A percentile compares a stretch with the other conserved stretches of the same genome.
These are phyloP conservation scores for Lepeophtheirus nordmannii DNA, from an alignment of 2,888 invertebrate genomes.

Conservation along the genomic window DNA sequence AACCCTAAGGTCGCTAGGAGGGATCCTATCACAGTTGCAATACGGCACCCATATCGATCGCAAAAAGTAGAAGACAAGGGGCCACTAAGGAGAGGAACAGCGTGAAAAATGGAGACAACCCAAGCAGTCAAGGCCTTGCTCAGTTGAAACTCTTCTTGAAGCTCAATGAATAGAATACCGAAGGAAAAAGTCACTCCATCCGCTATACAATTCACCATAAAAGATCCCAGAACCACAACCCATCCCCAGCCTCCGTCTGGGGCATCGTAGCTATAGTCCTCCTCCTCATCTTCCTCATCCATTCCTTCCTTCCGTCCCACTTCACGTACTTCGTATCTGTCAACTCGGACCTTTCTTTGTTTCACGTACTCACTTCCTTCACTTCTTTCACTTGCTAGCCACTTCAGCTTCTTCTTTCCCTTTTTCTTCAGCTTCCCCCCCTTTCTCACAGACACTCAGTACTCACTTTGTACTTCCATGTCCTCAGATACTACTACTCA, in stretches of 20 bases:
- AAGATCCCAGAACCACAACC: slow-evolving; percentile 75
- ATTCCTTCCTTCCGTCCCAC: no score
- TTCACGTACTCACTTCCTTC: no score
- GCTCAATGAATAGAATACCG: slow-evolving; percentile 71
- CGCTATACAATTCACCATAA: slow-evolving; percentile 73
- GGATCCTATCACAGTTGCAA: slow-evolving; percentile 60
- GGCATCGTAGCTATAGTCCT: slow-evolving; percentile 33
- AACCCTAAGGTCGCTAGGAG: slow-evolving; percentile 59
- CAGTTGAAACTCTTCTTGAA: slow-evolving; percentile 65
- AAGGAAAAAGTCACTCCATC: slow-evolving; percentile 85
- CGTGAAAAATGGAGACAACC: slow-evolving; percentile 78
- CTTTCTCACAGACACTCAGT: no score
- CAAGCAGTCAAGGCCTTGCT: slow-evolving; percentile 73
- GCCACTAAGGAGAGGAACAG: slow-evolving; percentile 70
- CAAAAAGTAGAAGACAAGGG: slow-evolving; percentile 69
- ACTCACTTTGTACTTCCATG: no score
- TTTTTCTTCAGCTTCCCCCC: no score
- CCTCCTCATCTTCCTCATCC: neutral
- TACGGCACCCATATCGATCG: slow-evolving; percentile 64
- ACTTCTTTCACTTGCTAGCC: no score
- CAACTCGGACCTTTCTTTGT: no score
- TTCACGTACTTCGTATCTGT: no score
- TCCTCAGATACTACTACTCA: no score
- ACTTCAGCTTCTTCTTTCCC: no score
- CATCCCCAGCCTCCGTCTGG: slow-evolving; percentile 87